Evolutionary conservation across 2,797 vertebrate species (phyloP).

Genomic region (Notolepis coatsorum): DNA sequence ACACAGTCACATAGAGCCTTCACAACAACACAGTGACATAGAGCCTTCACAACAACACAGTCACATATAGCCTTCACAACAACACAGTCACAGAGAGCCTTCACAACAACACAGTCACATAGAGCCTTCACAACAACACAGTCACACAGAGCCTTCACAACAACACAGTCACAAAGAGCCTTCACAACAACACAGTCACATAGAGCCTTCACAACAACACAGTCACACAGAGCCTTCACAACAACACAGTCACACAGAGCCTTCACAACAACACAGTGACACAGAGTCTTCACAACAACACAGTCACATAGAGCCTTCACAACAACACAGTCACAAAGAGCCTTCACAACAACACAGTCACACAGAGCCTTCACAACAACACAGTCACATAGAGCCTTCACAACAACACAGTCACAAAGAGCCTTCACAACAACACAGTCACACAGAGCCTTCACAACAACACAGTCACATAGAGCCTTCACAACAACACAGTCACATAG

Average conservation of each 20-base stretch:
- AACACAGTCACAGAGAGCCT: conserved; percentile 7
- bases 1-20: conserved; percentile 7
- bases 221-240: neutral
- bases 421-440: neutral
- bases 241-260: neutral
- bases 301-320: neutral
- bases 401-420: neutral
- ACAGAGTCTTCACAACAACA: neutral
- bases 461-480: neutral
- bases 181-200: neutral
- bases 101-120: neutral
- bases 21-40: neutral
- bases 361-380: neutral
- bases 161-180: neutral
- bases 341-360: neutral
- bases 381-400: neutral
- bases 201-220: neutral
- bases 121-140: neutral
- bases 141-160: neutral
- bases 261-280: neutral
- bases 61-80: neutral
- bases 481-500: neutral
- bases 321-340: neutral
- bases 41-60: neutral
- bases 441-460: neutral